Percentiles rank a stretch among this genome's conserved stretches.
These are phyloP conservation scores for Nomada lathburiana DNA, from an alignment of 2,888 invertebrate genomes.

Conservation along the genomic window DNA sequence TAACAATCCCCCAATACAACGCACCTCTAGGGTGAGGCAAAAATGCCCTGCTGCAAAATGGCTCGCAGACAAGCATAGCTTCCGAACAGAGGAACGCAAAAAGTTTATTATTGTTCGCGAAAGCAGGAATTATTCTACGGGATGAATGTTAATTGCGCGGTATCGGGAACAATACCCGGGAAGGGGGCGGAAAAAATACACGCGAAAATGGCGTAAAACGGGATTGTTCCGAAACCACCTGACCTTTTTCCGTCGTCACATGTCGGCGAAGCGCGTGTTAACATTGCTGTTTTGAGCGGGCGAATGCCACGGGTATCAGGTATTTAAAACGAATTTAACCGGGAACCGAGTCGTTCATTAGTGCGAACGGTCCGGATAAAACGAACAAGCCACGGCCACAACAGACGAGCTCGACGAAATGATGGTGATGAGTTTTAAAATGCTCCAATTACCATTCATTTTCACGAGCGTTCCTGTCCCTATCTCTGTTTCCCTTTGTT, in stretches of 20 bases:
- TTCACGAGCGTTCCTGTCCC: conserved; percentile 43
- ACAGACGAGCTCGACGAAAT: conserved; percentile 65
- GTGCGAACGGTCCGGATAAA: conserved; percentile 57
- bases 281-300: conserved; percentile 53
- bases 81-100: not conserved
- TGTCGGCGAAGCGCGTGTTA: conserved; percentile 44
- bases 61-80: not conserved
- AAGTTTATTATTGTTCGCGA: not conserved
- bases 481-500: conserved; percentile 21
- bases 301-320: conserved; percentile 58
- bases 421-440: conserved; percentile 77
- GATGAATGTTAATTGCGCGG: conserved; percentile 15
- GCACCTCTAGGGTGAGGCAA: not conserved
- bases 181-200: not conserved
- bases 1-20: not conserved
- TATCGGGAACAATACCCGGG: not conserved
- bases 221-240: conserved; percentile 29
- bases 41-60: not conserved
- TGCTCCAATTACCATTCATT: conserved; percentile 72
- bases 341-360: conserved; percentile 64
- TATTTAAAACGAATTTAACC: conserved; percentile 72
- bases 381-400: conserved; percentile 61
- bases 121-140: not conserved
- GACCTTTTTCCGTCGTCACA: conserved; percentile 45
- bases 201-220: conserved; percentile 29